Base-by-base conservation (phyloP, 2,888 invertebrate species). In the Nephrotoma flavescens region DNA sequence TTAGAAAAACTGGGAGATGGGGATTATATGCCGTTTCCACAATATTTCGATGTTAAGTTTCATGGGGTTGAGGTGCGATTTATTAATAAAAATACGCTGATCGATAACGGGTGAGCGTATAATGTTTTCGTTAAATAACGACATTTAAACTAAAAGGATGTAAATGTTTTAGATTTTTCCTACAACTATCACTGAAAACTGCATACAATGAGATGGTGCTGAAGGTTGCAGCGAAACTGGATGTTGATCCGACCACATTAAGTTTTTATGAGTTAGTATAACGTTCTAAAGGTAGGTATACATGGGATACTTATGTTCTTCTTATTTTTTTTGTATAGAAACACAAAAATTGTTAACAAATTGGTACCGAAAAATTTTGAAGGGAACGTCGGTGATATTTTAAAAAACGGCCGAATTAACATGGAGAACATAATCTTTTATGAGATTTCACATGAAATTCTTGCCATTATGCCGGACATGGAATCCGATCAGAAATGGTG, bases 1-100 rank as follows among this genome's bases (percentile, higher is more conserved):
- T 9, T 71, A 89, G 96, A 96, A 90, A 93, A 94, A 88, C 95
- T 96, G 88, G 94, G 94, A 89, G 95, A 95, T 88, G 92, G 94
- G 88, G 97, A 97, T 92, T 93, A 98, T 90, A 97, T 98, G 86
- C 97, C 97, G 86, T 97, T 97, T 91, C 95, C 96, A 91, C 98
- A 98, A 91, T 98, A 98, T 93, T 98, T 98, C 93, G 95, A 95
- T 93, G 98, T 96, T 92, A 93, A 97, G 89, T 96, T 95, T 92
- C 95, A 95, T 92, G 94, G 96, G 91, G 95, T 97, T 87, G 99
- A 99, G 93, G 97, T 99, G 89, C 97, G 97, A 88, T 99, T 99
- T 92, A 96, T 98, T 90, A 98, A 99, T 93, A 99, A 99, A 93
- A 96, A 95, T 89, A 96, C 97, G 91, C 95, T 96, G 86, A 97